phyloP scores from a whole-genome alignment of 2,888 invertebrate species.

The Reticulitermes lucifugus region DNA sequence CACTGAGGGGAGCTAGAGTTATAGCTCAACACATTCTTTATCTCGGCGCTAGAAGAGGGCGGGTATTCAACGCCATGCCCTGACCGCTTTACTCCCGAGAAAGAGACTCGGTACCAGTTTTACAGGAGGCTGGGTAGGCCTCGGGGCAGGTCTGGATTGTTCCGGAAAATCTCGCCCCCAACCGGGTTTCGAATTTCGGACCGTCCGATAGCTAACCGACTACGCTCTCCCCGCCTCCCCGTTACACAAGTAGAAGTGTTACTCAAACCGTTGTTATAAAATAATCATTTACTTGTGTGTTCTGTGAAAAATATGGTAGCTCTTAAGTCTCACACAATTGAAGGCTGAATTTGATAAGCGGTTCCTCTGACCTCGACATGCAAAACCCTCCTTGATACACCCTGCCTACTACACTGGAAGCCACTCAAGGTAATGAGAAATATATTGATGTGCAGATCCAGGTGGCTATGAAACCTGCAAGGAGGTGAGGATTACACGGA shows the following conservation, averaged over 20 bases:
- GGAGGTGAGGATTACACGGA: neutral
- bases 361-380: neutral
- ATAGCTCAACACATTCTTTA: too few species aligned
- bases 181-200: too few species aligned
- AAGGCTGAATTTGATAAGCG: neutral
- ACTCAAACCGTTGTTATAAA: neutral
- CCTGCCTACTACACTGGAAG: neutral
- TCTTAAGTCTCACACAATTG: neutral
- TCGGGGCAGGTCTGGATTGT: too few species aligned
- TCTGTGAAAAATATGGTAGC: neutral
- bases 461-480: neutral
- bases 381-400: neutral
- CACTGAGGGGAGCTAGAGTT: too few species aligned
- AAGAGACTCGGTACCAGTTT: too few species aligned
- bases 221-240: too few species aligned
- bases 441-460: neutral
- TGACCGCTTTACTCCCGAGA: too few species aligned
- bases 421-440: slow-evolving; percentile 23
- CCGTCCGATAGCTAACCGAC: too few species aligned
- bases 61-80: too few species aligned
- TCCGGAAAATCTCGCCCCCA: too few species aligned
- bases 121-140: too few species aligned
- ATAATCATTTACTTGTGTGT: neutral
- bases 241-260: neutral
- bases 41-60: too few species aligned